Base-by-base conservation (phyloP, 2,797 vertebrate species). In the Platyrinchus mystaceus region DNA sequence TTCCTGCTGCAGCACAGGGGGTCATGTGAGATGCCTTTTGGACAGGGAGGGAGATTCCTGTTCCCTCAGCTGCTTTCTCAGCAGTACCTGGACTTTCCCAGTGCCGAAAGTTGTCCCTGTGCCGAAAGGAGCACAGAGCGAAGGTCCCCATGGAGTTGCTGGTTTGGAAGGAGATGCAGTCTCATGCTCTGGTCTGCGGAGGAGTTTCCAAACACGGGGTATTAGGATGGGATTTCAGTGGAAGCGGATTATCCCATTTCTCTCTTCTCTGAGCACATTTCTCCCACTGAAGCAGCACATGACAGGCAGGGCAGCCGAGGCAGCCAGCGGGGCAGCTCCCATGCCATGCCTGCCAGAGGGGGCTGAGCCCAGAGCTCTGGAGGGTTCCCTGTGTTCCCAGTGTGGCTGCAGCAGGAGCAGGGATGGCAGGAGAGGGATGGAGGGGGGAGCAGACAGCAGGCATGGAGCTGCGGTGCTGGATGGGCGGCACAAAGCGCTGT, bases 221-320 rank as follows among this genome's bases (percentile, higher is more conserved):
- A 49, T 89, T 84, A 91, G 81, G 88, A 82, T 91, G 80, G 70
- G 86, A 76, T 94, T 90, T 90, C 84, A 68, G 32, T 60, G 69
- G 66, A 66, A 89, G 69, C 7, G 6, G 71, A 84, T 95, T 87
- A 84, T 93, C 93, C 86, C 7, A 0, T 81, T 90, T 89, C 77
- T 93, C 59, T 70, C 47, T 63, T 39, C 68, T 85, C 89, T 14
- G 84, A 79, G 73, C 78, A 24, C 67, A 46, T 76, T 94, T 84
- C 78, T 95, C 76, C 88, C 70, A 56, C 59, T 4, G 8, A 84
- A 94, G 85, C 77, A 79, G 74, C 88, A 44, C 75, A 69, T 27
- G 73, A 55, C 60, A 62, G 73, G 37, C 64, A 84, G 53, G 74
- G 75, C 62, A 74, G 74, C 60, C 0, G 3, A 62, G 39, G 83